These are phyloP conservation scores for Meiosimyza decipiens DNA, from an alignment of 2,888 invertebrate species.

Conservation along the genomic window DNA sequence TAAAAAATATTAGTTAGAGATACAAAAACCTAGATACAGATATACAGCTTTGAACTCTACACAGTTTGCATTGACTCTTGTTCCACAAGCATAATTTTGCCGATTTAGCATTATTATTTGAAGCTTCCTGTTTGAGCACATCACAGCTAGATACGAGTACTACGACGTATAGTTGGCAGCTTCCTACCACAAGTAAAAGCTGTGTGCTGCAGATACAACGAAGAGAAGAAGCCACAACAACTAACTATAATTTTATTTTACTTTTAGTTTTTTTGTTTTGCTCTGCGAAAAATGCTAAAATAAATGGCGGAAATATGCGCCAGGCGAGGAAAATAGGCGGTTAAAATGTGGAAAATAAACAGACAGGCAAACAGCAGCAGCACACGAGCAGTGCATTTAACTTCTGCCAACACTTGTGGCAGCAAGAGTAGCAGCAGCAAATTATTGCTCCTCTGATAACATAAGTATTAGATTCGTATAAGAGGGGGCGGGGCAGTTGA, in stretches of 20 bases:
- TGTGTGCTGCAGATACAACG: too few relatives aligned
- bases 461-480: not conserved
- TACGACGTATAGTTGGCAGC: too few relatives aligned
- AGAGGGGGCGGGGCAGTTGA: too few relatives aligned
- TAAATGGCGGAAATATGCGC: slow-evolving; percentile 8
- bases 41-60: not conserved
- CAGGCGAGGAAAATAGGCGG: not conserved
- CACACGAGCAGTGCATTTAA: not conserved
- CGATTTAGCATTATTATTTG: slow-evolving; percentile 12
- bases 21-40: not conserved
- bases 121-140: too few relatives aligned
- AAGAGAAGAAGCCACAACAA: too few relatives aligned
- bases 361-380: not conserved
- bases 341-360: not conserved
- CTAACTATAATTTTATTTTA: too few relatives aligned
- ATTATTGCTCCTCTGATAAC: not conserved
- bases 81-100: slow-evolving; percentile 32
- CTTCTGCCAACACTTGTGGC: not conserved
- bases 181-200: too few relatives aligned
- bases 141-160: too few relatives aligned
- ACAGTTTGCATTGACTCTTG: slow-evolving; percentile 1
- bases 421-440: not conserved
- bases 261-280: not conserved
- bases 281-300: not conserved
- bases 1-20: not conserved